These are phyloP conservation scores for Alviniconcha strummeri DNA, from an alignment of 2,888 invertebrate genomes.

Conservation along the genomic window DNA sequence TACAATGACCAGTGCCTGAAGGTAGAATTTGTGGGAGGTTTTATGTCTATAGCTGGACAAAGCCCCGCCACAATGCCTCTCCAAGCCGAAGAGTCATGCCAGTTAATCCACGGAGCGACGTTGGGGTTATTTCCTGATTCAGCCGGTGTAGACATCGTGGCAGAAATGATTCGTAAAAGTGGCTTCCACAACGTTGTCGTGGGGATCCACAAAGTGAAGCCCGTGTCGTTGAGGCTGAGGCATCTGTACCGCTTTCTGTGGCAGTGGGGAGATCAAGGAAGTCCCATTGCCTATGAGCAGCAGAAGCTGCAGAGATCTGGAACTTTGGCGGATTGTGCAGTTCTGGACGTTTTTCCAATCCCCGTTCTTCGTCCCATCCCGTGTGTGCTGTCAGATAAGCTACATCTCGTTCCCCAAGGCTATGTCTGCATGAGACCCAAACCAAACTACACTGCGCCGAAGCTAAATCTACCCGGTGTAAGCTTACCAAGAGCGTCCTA, in stretches of 20 bases:
- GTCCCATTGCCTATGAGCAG: slow-evolving; percentile 22
- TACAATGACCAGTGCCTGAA: too few species aligned
- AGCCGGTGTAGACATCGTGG: not conserved
- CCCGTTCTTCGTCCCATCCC: not conserved
- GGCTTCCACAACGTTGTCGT: slow-evolving; percentile 6
- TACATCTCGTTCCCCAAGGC: not conserved
- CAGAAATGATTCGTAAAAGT: not conserved
- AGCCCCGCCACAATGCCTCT: slow-evolving; percentile 6
- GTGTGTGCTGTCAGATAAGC: not conserved
- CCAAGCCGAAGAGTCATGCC: not conserved
- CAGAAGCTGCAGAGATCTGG: not conserved
- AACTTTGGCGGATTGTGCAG: slow-evolving; percentile 13
- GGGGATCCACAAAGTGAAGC: slow-evolving; percentile 7
- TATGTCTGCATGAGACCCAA: slow-evolving; percentile 26
- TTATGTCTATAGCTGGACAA: too few species aligned
- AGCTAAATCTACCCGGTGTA: not conserved
- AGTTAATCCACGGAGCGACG: not conserved
- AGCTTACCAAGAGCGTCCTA: not conserved
- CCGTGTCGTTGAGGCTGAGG: not conserved
- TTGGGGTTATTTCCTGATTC: slow-evolving; percentile 7
- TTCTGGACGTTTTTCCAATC: not conserved
- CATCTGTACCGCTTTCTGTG: slow-evolving; percentile 22
- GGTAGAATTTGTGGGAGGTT: too few species aligned
- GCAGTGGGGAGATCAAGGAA: slow-evolving; percentile 29
- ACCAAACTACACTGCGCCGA: not conserved